phyloP scores from a whole-genome alignment of 2,888 invertebrate genomes.

The Torymus auratus region DNA sequence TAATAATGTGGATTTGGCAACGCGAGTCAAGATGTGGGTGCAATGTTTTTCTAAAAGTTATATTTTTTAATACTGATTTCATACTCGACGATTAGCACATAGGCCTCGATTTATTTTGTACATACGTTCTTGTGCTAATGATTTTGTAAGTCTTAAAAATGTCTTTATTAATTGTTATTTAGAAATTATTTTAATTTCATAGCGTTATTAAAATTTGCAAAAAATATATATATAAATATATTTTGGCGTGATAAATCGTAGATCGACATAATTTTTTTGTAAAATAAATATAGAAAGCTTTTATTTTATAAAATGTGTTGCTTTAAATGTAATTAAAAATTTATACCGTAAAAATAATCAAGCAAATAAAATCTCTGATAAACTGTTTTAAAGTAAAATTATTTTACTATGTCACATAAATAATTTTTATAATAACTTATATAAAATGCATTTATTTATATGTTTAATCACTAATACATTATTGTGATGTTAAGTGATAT shows the following conservation, averaged over 20 bases:
- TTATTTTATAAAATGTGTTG: constrained; percentile 17
- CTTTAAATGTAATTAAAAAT: constrained; percentile 10
- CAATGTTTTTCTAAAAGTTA: constrained; percentile 55
- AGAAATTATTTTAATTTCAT: constrained; percentile 40
- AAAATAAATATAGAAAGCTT: constrained; percentile 18
- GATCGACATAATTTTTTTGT: constrained; percentile 41
- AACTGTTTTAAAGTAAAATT: neutral
- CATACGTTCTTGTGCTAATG: constrained; percentile 39
- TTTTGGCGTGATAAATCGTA: constrained; percentile 35
- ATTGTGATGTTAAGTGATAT: too few relatives aligned
- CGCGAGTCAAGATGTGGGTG: constrained; percentile 36
- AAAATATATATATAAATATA: constrained; percentile 12
- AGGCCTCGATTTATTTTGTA: constrained; percentile 51
- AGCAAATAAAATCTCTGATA: constrained; percentile 6
- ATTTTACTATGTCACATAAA: neutral
- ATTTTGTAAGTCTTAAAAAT: constrained; percentile 31
- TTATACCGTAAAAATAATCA: constrained; percentile 36
- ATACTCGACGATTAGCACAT: constrained; percentile 46
- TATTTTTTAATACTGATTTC: constrained; percentile 56
- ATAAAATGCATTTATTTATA: too few relatives aligned
- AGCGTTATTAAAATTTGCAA: constrained; percentile 34
- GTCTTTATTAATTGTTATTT: constrained; percentile 39
- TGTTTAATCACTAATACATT: too few relatives aligned
- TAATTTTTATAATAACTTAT: too few relatives aligned
- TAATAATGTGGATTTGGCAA: constrained; percentile 34